These are phyloP conservation scores for Galeruca laticollis DNA, from an alignment of 2,888 invertebrate species.

Conservation along the genomic window DNA sequence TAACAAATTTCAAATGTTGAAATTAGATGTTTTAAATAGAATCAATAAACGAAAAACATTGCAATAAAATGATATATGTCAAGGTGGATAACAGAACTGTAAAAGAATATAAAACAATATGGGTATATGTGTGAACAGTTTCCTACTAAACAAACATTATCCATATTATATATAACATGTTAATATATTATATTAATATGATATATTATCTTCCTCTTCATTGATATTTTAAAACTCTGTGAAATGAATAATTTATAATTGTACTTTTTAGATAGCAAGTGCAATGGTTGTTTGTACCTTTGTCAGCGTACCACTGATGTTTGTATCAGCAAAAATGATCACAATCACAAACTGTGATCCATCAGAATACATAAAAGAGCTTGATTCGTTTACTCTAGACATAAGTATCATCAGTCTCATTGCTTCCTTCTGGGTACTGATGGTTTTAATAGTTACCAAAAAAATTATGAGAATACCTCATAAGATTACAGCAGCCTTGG, in stretches of 20 bases:
- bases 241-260: background rate
- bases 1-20: too few species aligned
- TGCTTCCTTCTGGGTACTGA: conserved; percentile 83
- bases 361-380: conserved; percentile 79
- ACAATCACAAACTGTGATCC: conserved; percentile 79
- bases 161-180: too few species aligned
- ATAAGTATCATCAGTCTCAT: conserved; percentile 84
- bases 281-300: conserved; percentile 96
- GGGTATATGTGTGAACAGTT: too few species aligned
- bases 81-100: too few species aligned
- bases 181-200: too few species aligned
- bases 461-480: conserved; percentile 86
- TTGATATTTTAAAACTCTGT: too few species aligned
- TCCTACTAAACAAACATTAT: too few species aligned
- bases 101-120: too few species aligned
- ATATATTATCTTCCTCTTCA: too few species aligned
- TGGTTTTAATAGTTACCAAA: conserved; percentile 80
- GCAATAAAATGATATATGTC: too few species aligned
- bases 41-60: too few species aligned
- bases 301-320: conserved; percentile 94
- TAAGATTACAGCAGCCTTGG: conserved; percentile 81
- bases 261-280: conserved; percentile 81
- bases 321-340: conserved; percentile 93
- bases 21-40: too few species aligned
- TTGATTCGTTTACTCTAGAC: conserved; percentile 85